Evolutionary conservation across 30 jellyfish, hydroid and myxozoan species (phyloP).

Genomic region (Nemopilema nomurai): DNA sequence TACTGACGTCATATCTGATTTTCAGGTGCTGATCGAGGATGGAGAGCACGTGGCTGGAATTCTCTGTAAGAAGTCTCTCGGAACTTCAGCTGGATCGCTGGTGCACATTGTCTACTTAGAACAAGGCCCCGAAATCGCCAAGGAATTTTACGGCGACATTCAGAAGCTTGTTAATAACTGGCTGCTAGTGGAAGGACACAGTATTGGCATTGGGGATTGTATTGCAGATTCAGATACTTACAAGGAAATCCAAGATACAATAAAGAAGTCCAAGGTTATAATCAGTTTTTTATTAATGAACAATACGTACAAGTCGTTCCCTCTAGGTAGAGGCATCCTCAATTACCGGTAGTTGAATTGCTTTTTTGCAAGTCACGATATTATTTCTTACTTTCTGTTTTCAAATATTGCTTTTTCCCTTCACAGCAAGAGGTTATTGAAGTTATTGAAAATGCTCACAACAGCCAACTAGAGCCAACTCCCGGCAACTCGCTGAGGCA

Average conservation of each 20-base stretch:
- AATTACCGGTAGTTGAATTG: too few species aligned
- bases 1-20: background rate
- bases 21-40: constrained; percentile 91
- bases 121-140: constrained; percentile 95
- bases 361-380: background rate
- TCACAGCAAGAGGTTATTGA: constrained; percentile 91
- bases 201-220: constrained; percentile 99
- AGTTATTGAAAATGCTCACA: constrained; percentile 98
- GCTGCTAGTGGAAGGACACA: constrained; percentile 94
- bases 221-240: constrained; percentile 98
- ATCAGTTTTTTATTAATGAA: too few species aligned
- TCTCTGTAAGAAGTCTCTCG: constrained; percentile 94
- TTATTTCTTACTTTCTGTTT: background rate
- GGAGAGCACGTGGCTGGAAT: constrained; percentile 96
- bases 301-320: too few species aligned
- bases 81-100: constrained; percentile 97
- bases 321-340: too few species aligned
- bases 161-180: constrained; percentile 92
- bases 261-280: constrained; percentile 83
- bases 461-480: constrained; percentile 97
- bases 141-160: constrained; percentile 91
- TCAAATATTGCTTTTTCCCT: background rate
- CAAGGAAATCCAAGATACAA: constrained; percentile 84
- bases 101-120: constrained; percentile 91
- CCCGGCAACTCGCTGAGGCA: constrained; percentile 99